phyloP scores from a whole-genome alignment of 2,888 invertebrate genomes.

The Acanthosepion pharaonis region DNA sequence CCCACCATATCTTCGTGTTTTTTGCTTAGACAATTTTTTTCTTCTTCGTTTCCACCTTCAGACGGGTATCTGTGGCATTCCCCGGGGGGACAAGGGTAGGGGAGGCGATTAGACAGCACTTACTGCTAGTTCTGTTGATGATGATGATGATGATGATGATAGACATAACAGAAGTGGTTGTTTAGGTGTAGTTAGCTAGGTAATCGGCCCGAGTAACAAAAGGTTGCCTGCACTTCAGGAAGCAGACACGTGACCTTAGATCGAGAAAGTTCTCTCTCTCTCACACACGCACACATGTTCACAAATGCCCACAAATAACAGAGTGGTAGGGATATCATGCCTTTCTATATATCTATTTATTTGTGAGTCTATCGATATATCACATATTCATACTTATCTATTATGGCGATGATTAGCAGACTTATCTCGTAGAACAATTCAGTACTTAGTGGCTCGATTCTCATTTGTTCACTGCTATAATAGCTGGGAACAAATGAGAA shows the following conservation, averaged over 20 bases:
- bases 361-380: not conserved
- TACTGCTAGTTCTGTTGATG: not conserved
- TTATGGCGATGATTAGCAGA: no score
- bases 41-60: not conserved
- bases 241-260: not conserved
- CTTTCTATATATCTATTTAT: not conserved
- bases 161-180: constrained; percentile 18
- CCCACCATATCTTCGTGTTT: not conserved
- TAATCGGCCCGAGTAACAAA: not conserved
- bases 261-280: not conserved
- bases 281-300: no score
- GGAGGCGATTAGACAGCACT: not conserved
- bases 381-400: no score
- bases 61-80: not conserved
- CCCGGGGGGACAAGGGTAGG: not conserved
- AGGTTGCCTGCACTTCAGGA: not conserved
- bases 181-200: not conserved
- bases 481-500: no score
- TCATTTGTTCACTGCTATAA: no score
- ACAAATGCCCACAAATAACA: not conserved
- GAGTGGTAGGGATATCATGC: no score
- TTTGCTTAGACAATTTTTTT: not conserved
- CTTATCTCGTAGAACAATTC: no score
- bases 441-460: no score
- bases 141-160: not conserved